These are phyloP conservation scores for Apogon hyalosoma DNA, from an alignment of 2,797 vertebrate genomes.

Conservation along the genomic window DNA sequence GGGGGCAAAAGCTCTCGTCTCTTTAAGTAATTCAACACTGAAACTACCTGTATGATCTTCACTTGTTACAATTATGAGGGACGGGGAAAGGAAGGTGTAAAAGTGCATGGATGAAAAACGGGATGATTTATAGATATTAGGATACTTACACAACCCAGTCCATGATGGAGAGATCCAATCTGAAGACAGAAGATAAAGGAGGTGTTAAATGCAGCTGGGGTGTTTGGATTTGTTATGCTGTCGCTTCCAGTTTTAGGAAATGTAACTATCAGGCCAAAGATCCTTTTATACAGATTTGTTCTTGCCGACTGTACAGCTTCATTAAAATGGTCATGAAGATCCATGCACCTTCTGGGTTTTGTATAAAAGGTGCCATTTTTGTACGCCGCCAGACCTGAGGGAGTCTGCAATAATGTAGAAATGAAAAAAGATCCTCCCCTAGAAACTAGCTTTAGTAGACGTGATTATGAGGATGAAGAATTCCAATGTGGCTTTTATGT, in stretches of 20 bases:
- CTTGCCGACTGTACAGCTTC: conserved; percentile 1
- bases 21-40: conserved; percentile 27
- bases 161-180: conserved; percentile 97
- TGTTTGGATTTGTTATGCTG: conserved; percentile 1
- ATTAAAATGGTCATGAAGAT: conserved; percentile 17
- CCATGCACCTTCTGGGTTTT: conserved; percentile 12
- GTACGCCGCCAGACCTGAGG: conserved; percentile 11
- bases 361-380: neutral
- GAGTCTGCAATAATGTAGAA: conserved; percentile 33
- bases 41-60: conserved; percentile 25
- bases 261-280: neutral
- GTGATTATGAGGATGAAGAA: conserved; percentile 32
- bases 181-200: conserved; percentile 73
- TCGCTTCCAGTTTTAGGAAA: neutral
- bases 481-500: conserved; percentile 32
- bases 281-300: neutral
- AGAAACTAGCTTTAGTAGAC: conserved; percentile 10
- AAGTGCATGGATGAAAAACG: conserved; percentile 1
- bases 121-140: conserved; percentile 35
- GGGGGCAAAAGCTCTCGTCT: conserved; percentile 23
- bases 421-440: conserved; percentile 39
- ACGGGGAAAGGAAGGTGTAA: conserved; percentile 7
- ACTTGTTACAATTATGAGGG: neutral
- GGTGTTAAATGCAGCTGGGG: conserved; percentile 1
- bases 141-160: conserved; percentile 97